phyloP scores from a whole-genome alignment of 1,140 invertebrate genomes.

The Sitobion miscanthi region DNA sequence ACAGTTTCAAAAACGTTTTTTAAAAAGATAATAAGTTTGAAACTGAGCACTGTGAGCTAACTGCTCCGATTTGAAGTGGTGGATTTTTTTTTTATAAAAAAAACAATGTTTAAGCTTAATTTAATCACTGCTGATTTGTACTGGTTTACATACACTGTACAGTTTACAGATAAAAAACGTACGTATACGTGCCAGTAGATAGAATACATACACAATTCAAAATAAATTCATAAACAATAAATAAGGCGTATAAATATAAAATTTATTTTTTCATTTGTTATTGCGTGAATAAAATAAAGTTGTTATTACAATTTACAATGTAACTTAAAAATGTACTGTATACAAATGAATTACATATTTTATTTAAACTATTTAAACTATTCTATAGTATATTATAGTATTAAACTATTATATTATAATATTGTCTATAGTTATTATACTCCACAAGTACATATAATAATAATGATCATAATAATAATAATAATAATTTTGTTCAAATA shows the following conservation, averaged over 20 bases:
- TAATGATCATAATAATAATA: slow-evolving; percentile 24
- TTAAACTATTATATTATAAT: neutral
- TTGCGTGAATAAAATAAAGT: slow-evolving; percentile 14
- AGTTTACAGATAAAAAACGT: too few relatives aligned
- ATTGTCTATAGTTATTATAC: neutral
- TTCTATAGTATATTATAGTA: neutral
- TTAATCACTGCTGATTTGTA: too few relatives aligned
- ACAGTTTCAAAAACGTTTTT: too few relatives aligned
- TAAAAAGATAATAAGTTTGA: too few relatives aligned
- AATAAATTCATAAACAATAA: neutral
- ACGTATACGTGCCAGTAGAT: too few relatives aligned
- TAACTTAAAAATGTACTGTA: neutral
- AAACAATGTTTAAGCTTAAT: too few relatives aligned
- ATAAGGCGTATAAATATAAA: slow-evolving; percentile 42
- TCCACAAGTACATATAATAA: neutral
- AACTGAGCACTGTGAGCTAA: too few relatives aligned
- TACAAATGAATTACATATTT: slow-evolving; percentile 38
- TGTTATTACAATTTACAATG: slow-evolving; percentile 35
- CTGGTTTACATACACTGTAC: too few relatives aligned
- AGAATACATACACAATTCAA: neutral
- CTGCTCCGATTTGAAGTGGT: too few relatives aligned
- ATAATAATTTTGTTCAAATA: neutral
- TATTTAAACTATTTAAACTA: slow-evolving; percentile 9
- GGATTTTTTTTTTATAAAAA: too few relatives aligned
- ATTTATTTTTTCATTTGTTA: slow-evolving; percentile 35